Evolutionary conservation across 1,140 invertebrate genomes (phyloP).

Genomic region (Tetramorium simillimum): DNA sequence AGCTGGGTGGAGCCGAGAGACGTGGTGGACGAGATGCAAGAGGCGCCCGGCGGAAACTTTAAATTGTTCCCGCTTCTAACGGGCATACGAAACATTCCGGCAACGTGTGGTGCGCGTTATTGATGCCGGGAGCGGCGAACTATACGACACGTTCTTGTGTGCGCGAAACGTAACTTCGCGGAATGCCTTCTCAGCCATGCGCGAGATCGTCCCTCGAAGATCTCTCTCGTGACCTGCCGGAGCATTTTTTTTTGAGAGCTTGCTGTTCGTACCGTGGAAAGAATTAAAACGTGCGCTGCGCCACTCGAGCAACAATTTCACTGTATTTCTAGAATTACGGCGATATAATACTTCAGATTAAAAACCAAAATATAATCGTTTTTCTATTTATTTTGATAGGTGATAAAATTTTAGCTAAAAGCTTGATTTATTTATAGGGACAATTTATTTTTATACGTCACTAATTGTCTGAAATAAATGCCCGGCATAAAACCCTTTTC

Average conservation of each 20-base stretch:
- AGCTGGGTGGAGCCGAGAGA: background rate
- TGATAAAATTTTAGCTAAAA: background rate
- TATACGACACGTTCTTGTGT: slow-evolving; percentile 52
- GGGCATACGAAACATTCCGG: slow-evolving; percentile 54
- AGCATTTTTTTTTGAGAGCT: slow-evolving; percentile 23
- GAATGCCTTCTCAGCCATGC: slow-evolving; percentile 40
- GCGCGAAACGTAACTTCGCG: slow-evolving; percentile 49
- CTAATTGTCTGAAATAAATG: background rate
- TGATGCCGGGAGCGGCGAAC: slow-evolving; percentile 46
- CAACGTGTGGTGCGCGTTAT: slow-evolving; percentile 56
- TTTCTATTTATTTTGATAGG: background rate
- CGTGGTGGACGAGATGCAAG: slow-evolving; percentile 31
- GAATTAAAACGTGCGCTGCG: background rate
- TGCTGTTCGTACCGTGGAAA: background rate
- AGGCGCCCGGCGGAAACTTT: slow-evolving; percentile 47
- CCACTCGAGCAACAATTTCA: background rate
- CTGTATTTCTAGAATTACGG: background rate
- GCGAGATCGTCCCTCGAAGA: background rate
- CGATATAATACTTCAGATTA: background rate
- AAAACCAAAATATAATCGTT: background rate
- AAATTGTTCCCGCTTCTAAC: slow-evolving; percentile 61
- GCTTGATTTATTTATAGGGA: background rate
- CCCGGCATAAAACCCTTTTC: background rate
- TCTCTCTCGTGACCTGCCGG: background rate
- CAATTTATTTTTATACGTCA: background rate